A percentile compares a stretch with the other conserved stretches of the same genome.
Evolutionary conservation across 2,888 invertebrate species (phyloP).

Genomic region (Oligia fasciuncula): DNA sequence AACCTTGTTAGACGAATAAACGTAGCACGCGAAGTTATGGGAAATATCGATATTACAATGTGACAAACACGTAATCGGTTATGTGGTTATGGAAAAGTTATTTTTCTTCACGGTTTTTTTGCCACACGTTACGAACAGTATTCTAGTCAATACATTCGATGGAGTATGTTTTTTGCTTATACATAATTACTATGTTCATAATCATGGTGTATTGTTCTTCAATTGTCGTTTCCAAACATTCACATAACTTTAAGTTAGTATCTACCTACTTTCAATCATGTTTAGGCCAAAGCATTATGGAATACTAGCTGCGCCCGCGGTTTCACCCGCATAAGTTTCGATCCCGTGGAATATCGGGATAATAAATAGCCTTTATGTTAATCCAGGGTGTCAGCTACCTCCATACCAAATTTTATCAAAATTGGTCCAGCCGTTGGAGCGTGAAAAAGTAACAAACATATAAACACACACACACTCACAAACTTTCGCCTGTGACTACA

Average conservation of each 20-base stretch:
- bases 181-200: conserved; percentile 23
- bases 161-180: conserved; percentile 17
- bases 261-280: neutral
- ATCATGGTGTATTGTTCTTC: conserved; percentile 40
- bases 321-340: too few species aligned
- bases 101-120: conserved; percentile 46
- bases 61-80: conserved; percentile 58
- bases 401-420: too few species aligned
- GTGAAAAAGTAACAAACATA: too few species aligned
- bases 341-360: too few species aligned
- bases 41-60: conserved; percentile 56
- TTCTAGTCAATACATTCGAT: conserved; percentile 28
- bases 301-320: too few species aligned
- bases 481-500: too few species aligned
- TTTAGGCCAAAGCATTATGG: neutral
- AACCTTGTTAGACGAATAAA: conserved; percentile 52
- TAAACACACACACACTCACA: too few species aligned
- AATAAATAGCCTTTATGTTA: too few species aligned
- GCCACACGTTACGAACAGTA: conserved; percentile 27
- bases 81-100: conserved; percentile 54
- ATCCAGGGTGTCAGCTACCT: too few species aligned
- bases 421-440: too few species aligned
- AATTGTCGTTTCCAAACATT: conserved; percentile 32
- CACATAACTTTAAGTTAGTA: conserved; percentile 7
- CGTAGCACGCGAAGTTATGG: conserved; percentile 59